Conservation (phyloP, 64 coral and sea anemone genomes). For the Exaiptasia diaphana region DNA sequence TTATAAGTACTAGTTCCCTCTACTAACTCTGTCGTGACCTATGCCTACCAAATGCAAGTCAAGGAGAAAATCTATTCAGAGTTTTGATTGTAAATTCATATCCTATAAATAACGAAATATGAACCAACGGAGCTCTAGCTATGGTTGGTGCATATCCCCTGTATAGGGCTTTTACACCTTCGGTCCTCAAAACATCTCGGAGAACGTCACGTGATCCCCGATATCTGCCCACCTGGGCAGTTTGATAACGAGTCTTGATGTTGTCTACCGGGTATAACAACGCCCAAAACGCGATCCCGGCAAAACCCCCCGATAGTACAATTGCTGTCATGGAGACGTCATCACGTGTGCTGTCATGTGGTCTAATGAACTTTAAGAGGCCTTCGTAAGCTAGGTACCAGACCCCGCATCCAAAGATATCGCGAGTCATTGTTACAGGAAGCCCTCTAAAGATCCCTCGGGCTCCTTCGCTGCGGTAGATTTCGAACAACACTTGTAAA, state of each 20-base stretch:
- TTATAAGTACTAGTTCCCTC: too few relatives aligned
- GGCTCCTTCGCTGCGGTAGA: conserved; percentile 52
- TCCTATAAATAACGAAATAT: conserved; percentile 34
- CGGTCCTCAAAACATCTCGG: conserved; percentile 7
- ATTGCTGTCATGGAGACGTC: conserved; percentile 23
- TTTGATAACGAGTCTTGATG: conserved; percentile 46
- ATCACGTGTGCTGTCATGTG: conserved; percentile 43
- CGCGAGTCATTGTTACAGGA: conserved; percentile 30
- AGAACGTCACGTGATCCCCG: conserved; percentile 61
- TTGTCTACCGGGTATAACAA: conserved; percentile 44
- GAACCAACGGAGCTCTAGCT: conserved; percentile 40
- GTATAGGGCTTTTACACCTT: conserved; percentile 51
- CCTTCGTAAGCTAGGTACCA: conserved; percentile 76
- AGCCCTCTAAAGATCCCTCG: conserved; percentile 59
- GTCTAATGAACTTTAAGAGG: conserved; percentile 14
- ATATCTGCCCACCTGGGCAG: conserved; percentile 51
- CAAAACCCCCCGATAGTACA: conserved; percentile 48
- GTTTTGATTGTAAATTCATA: conserved; percentile 52
- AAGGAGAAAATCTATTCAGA: conserved; percentile 9
- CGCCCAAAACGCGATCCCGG: conserved; percentile 57
- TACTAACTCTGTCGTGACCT: too few relatives aligned
- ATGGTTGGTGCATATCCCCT: conserved; percentile 45
- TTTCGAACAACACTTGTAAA: conserved; percentile 16
- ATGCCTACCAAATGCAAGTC: too few relatives aligned
- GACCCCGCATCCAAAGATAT: conserved; percentile 20